Evolutionary conservation across 2,888 invertebrate genomes (phyloP).

Genomic region (Acanthosepion esculentum): DNA sequence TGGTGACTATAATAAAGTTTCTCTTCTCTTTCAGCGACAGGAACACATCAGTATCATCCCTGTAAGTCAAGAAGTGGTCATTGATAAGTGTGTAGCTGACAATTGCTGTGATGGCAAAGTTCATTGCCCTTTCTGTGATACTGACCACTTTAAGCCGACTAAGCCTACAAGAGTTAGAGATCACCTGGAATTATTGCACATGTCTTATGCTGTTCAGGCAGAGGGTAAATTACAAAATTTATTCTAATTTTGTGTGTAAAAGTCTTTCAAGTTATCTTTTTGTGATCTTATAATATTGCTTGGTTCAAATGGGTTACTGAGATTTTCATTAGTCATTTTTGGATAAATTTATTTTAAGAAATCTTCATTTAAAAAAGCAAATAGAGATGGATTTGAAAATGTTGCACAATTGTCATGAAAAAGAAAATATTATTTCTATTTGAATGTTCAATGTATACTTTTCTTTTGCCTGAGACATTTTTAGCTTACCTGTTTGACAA

Average conservation of each 20-base stretch:
- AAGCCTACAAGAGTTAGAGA: constrained; percentile 61
- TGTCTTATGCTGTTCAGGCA: constrained; percentile 64
- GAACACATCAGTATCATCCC: constrained; percentile 36
- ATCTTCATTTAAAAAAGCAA: too few relatives aligned
- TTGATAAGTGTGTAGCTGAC: constrained; percentile 5
- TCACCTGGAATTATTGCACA: constrained; percentile 63
- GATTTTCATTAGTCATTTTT: neutral
- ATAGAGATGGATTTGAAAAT: too few relatives aligned
- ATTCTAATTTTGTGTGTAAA: too few relatives aligned
- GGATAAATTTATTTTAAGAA: neutral
- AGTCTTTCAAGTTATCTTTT: neutral
- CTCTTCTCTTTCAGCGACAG: constrained; percentile 13
- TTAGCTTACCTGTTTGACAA: too few relatives aligned
- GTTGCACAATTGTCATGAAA: too few relatives aligned
- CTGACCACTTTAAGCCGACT: constrained; percentile 61
- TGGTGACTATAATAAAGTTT: neutral
- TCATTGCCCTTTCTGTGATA: constrained; percentile 66
- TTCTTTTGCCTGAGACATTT: too few relatives aligned
- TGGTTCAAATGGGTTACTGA: neutral
- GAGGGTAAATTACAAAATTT: constrained; percentile 56
- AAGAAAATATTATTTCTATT: too few relatives aligned
- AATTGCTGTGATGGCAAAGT: constrained; percentile 60
- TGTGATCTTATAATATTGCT: neutral
- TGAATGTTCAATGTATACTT: too few relatives aligned
- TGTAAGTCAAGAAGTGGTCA: neutral